These are phyloP conservation scores for Trichopoda pennipes DNA, from an alignment of 2,888 invertebrate genomes.

Conservation along the genomic window DNA sequence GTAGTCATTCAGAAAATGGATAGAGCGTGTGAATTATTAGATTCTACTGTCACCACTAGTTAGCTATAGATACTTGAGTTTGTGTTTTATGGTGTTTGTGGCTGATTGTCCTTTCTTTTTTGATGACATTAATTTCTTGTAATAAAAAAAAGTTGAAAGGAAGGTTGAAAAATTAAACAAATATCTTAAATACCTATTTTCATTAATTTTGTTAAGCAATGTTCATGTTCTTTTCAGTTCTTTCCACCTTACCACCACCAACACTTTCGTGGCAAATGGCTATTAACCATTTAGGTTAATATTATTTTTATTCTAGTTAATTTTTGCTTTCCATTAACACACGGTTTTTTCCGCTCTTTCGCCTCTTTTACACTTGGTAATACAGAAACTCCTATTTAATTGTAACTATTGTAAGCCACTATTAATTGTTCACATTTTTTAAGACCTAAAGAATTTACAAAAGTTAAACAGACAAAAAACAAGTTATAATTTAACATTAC, in stretches of 20 bases:
- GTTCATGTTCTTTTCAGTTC: constrained; percentile 75
- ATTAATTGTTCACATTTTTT: constrained; percentile 26
- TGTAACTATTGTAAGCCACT: constrained; percentile 11
- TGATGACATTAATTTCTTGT: not conserved
- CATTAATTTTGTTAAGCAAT: constrained; percentile 69
- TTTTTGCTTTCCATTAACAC: not conserved
- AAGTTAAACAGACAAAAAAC: not conserved
- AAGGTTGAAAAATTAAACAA: not conserved
- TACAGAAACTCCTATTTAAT: constrained; percentile 24
- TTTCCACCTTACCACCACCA: constrained; percentile 68
- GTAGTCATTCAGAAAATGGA: constrained; percentile 11
- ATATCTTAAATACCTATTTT: constrained; percentile 56
- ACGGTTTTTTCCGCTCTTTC: constrained; percentile 1
- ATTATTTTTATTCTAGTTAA: constrained; percentile 37
- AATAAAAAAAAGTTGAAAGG: not conserved
- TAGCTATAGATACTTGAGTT: constrained; percentile 20
- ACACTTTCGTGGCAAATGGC: constrained; percentile 73
- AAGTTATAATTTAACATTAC: constrained; percentile 23
- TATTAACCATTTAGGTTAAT: constrained; percentile 72
- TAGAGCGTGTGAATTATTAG: constrained; percentile 58
- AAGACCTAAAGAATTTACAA: not conserved
- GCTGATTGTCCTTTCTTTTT: not conserved
- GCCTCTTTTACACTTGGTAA: not conserved
- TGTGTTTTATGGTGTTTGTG: not conserved
- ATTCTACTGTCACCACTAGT: constrained; percentile 35